Evolutionary conservation across 2,888 invertebrate genomes (phyloP), one percentile per base, ranked within the genome.

Genomic region (Baronia brevicornis): DNA sequence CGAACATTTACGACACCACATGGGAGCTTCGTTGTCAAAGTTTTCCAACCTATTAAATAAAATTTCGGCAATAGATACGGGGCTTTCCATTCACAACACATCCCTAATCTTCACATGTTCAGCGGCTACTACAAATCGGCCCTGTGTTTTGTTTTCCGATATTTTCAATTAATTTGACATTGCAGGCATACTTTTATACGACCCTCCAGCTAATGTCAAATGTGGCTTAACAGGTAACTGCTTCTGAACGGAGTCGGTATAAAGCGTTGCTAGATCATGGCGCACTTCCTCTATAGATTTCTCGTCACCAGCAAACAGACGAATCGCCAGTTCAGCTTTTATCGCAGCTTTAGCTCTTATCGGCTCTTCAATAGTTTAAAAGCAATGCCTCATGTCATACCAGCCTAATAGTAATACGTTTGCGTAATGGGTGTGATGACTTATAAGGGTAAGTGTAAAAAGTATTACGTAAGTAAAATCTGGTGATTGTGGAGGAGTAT

Each of bases 301-400:
- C 21, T 73, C 71, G 30, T 87, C 75, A 0, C 68, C 61, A 0
- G 74, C 82, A 3, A 89, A 64, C 13, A 91, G 61, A 40, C 89
- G 87, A 15, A 86, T 85, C 0, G 90, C 88, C 14, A 92, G 68
- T 44, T 87, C 87, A 23, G 89, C n/a, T n/a, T n/a, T n/a, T n/a
- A n/a, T 77, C 0, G 91, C 88, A 0, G 92, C 88, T 51, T 88
- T 88, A 0, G 91, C 89, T 41, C 89, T 86, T 1, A 87, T 84
- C 0, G 69, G 59, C 44, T 91, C 89, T 0, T 86, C 86, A 39
- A 88, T 63, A 5, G 84, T 88, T 84, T 48, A 80, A 51, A 91
- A 91, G 39, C 91, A 91, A 33, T 89, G 85, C 0, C 90, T 90
- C 87, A 92, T 89, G n/a, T n/a, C n/a, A n/a, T n/a, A n/a, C n/a